phyloP scores from a whole-genome alignment of 1,140 invertebrate genomes.

The Drosophila watanabei region DNA sequence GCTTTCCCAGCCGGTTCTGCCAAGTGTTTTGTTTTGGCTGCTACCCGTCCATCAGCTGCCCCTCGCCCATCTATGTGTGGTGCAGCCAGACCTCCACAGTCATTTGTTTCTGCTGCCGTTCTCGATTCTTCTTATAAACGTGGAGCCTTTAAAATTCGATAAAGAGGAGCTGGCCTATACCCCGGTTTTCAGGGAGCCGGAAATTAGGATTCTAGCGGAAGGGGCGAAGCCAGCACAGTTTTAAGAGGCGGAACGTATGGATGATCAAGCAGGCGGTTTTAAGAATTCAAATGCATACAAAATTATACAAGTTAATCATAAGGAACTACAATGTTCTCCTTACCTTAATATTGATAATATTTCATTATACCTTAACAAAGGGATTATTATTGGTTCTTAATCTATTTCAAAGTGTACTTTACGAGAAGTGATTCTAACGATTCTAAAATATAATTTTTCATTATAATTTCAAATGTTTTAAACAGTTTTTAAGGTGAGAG shows the following conservation, averaged over 20 bases:
- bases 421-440: no score
- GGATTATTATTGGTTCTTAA: background rate
- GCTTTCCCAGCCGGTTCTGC: conserved; percentile 45
- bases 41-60: conserved; percentile 27
- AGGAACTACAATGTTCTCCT: background rate
- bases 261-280: background rate
- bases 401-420: no score
- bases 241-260: background rate
- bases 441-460: no score
- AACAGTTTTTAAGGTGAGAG: background rate
- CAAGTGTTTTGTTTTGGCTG: conserved; percentile 70
- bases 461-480: no score
- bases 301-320: background rate
- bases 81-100: conserved; percentile 4
- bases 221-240: conserved; percentile 18
- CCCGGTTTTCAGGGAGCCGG: conserved; percentile 19
- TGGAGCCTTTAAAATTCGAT: conserved; percentile 34
- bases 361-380: background rate
- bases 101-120: conserved; percentile 32
- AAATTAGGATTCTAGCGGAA: conserved; percentile 56
- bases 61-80: conserved; percentile 6
- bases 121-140: conserved; percentile 57
- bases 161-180: conserved; percentile 11
- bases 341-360: background rate
- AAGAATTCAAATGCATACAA: background rate